Conservation (phyloP, 2,113 vertebrate genomes). For the Micronycteris hirsuta region DNA sequence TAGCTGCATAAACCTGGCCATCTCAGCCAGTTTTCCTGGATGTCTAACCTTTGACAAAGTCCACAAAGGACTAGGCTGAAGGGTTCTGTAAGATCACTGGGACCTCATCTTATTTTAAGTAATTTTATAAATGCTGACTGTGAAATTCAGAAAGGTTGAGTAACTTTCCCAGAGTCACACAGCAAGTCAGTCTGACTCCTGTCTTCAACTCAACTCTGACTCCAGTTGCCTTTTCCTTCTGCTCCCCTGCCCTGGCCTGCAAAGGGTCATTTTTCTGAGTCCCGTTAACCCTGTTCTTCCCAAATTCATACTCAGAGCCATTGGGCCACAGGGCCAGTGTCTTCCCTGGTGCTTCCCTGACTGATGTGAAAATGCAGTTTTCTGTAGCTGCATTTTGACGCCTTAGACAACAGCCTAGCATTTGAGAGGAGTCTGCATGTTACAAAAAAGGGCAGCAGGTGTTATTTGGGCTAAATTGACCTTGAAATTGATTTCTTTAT, state of each 20-base stretch:
- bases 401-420: constrained; percentile 60
- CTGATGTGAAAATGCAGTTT: constrained; percentile 41
- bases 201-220: neutral
- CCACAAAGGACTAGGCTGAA: neutral
- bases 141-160: constrained; percentile 11
- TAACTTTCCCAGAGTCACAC: neutral
- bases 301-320: neutral
- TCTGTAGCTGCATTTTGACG: constrained; percentile 36
- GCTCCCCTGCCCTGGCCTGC: neutral
- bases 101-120: neutral
- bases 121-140: neutral
- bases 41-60: neutral
- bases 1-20: neutral
- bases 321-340: neutral
- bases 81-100: neutral
- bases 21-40: neutral
- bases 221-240: neutral
- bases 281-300: neutral
- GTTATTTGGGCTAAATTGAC: constrained; percentile 88
- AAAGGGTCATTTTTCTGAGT: neutral
- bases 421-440: constrained; percentile 72
- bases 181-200: neutral
- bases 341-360: neutral
- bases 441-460: constrained; percentile 83
- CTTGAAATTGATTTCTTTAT: constrained; percentile 92